These are phyloP conservation scores for Salarias fasciatus DNA, from an alignment of 2,797 vertebrate species.

Conservation along the genomic window DNA sequence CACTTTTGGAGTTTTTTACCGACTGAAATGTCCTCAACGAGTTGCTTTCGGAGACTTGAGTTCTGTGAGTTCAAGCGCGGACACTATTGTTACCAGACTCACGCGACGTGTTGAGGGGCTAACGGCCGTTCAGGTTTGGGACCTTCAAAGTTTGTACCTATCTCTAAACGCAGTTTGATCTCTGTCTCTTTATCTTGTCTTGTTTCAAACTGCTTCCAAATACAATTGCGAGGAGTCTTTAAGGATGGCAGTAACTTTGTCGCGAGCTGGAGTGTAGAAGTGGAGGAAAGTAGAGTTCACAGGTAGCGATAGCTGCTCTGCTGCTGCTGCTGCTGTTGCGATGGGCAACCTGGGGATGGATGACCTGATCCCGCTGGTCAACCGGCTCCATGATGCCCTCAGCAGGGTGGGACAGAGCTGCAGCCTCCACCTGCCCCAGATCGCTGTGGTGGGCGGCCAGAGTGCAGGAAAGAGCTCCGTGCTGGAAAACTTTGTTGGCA, in stretches of 20 bases:
- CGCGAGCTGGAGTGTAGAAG: conserved; percentile 15
- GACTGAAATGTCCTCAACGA: not conserved
- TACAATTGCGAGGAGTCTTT: not conserved
- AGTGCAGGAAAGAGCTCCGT: conserved; percentile 96
- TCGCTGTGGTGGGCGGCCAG: conserved; percentile 94
- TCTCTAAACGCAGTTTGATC: not conserved
- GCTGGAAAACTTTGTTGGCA: conserved; percentile 95
- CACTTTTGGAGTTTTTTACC: not conserved
- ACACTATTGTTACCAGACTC: not conserved
- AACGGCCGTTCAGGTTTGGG: not conserved
- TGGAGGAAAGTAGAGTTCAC: not conserved
- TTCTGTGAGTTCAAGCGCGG: conserved; percentile 19
- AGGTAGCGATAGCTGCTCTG: conserved; percentile 14
- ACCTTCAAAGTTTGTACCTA: not conserved
- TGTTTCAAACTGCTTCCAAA: not conserved
- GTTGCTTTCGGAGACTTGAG: conserved; percentile 7
- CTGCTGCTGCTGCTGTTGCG: conserved; percentile 55
- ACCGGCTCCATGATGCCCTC: conserved; percentile 91
- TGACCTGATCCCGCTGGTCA: conserved; percentile 92
- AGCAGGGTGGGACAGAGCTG: conserved; percentile 85
- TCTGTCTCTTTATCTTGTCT: not conserved
- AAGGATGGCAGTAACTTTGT: conserved; percentile 13
- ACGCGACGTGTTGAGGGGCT: conserved; percentile 3
- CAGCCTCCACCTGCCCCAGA: conserved; percentile 91
- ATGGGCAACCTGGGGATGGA: conserved; percentile 91